Percentiles rank a stretch among this genome's conserved stretches.
Conservation (phyloP, 2,888 invertebrate species). For the Andrena dorsata region DNA sequence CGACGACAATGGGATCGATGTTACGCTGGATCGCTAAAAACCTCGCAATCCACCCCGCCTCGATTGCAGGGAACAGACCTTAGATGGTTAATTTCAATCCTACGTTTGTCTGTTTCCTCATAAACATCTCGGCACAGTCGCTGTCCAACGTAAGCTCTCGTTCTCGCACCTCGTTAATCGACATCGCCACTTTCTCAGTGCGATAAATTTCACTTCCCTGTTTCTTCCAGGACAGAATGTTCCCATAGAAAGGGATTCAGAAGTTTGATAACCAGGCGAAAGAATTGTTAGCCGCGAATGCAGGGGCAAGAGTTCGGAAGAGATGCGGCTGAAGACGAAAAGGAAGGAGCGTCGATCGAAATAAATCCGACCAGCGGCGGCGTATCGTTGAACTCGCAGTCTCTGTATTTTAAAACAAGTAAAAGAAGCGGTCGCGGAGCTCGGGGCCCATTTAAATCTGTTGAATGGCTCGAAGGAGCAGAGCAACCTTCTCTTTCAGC, state of each 20-base stretch:
- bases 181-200: no score
- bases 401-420: slow-evolving; percentile 71
- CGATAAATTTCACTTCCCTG: no score
- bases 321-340: neutral
- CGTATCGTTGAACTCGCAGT: slow-evolving; percentile 66
- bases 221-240: no score
- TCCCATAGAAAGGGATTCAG: no score
- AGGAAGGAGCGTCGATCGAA: slow-evolving; percentile 35
- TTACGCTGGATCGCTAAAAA: slow-evolving; percentile 32
- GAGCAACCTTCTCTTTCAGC: slow-evolving; percentile 79
- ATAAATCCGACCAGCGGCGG: slow-evolving; percentile 43
- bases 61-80: slow-evolving; percentile 38
- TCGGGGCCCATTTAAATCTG: slow-evolving; percentile 80
- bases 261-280: neutral
- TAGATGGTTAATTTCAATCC: slow-evolving; percentile 4
- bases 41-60: neutral
- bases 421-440: slow-evolving; percentile 64
- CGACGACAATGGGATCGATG: slow-evolving; percentile 62
- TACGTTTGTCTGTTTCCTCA: neutral
- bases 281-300: neutral
- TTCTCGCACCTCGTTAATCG: no score
- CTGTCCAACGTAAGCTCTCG: no score
- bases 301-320: neutral
- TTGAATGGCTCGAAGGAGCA: slow-evolving; percentile 78
- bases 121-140: no score